Evolutionary conservation across 2,888 invertebrate genomes (phyloP).

Genomic region (Harpagoxenus sublaevis): DNA sequence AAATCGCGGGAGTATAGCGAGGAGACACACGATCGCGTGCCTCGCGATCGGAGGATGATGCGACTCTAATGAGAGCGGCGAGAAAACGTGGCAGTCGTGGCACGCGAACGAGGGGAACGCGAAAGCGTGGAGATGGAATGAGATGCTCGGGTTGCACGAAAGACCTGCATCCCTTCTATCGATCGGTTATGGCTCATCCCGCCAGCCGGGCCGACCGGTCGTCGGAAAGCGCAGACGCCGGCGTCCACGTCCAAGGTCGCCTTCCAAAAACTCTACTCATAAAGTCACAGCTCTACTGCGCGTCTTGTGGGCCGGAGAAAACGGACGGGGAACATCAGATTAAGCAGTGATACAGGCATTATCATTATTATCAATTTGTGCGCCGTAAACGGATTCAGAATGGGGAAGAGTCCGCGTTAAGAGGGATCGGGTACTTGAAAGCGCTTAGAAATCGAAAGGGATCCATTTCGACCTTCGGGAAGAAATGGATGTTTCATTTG

Average conservation of each 20-base stretch:
- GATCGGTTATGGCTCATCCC: conserved; percentile 13
- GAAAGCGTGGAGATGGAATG: conserved; percentile 50
- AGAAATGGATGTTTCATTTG: background rate
- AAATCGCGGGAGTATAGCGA: conserved; percentile 20
- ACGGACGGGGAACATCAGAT: background rate
- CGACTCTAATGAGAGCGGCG: conserved; percentile 13
- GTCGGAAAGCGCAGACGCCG: conserved; percentile 42
- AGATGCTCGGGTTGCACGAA: conserved; percentile 2
- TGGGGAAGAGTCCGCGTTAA: background rate
- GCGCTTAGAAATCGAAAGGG: background rate
- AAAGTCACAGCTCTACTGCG: background rate
- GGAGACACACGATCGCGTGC: conserved; percentile 31
- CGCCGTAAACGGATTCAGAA: background rate
- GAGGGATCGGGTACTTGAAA: background rate
- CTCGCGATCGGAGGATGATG: background rate
- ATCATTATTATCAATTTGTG: background rate
- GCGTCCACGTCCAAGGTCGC: conserved; percentile 9
- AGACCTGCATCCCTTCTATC: conserved; percentile 43
- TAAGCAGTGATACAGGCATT: background rate
- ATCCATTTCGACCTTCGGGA: too few species aligned
- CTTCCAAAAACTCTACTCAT: background rate
- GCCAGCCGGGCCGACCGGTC: background rate
- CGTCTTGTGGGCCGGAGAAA: background rate
- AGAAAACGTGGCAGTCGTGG: conserved; percentile 35
- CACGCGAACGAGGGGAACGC: conserved; percentile 34